These are phyloP conservation scores for Pimephales promelas DNA, from an alignment of 2,113 vertebrate genomes.

Conservation along the genomic window DNA sequence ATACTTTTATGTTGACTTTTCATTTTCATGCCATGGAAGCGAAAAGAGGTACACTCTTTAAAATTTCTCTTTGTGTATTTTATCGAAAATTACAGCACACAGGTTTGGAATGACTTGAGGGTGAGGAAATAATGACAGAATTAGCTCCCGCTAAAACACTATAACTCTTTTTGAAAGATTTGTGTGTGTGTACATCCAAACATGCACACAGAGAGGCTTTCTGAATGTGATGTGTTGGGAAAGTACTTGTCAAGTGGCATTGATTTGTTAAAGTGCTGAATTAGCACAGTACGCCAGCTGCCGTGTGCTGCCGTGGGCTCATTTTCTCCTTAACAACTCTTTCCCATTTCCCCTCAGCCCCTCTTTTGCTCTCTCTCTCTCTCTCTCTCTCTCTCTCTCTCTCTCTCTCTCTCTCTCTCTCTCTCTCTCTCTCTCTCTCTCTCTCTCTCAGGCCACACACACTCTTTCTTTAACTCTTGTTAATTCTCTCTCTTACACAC, in stretches of 20 bases:
- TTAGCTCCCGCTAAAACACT: conserved; percentile 1
- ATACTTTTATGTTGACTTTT: not conserved
- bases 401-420: conserved; percentile 25
- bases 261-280: conserved; percentile 99
- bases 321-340: conserved; percentile 56
- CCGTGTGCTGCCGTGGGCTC: conserved; percentile 77
- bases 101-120: not conserved
- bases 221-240: conserved; percentile 90
- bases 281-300: conserved; percentile 93
- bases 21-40: not conserved
- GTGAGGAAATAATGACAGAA: conserved; percentile 2
- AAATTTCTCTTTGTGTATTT: not conserved
- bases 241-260: conserved; percentile 98
- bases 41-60: not conserved
- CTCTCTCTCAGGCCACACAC: conserved; percentile 40
- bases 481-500: conserved; percentile 25
- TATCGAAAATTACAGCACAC: not conserved
- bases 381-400: not conserved
- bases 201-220: conserved; percentile 62
- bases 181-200: conserved; percentile 49
- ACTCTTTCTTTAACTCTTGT: conserved; percentile 27
- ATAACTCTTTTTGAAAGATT: conserved; percentile 8
- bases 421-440: not conserved
- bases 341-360: conserved; percentile 38
- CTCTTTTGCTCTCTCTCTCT: not conserved